Conservation (phyloP, 2,797 vertebrate genomes). For the Eupleurogrammus muticus region DNA sequence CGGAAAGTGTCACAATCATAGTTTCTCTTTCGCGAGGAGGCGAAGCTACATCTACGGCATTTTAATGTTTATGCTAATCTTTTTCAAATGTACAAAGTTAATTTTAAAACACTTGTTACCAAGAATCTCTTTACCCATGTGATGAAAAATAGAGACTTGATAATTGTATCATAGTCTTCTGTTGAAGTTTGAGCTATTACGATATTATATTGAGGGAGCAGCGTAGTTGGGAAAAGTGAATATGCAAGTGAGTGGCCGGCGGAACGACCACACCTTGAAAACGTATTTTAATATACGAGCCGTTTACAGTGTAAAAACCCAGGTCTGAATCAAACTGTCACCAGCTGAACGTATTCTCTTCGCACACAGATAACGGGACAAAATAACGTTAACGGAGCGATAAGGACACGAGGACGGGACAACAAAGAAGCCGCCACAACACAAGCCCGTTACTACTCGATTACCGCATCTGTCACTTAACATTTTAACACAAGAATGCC, state of each 20-base stretch:
- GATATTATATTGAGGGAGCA: neutral
- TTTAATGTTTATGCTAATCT: neutral
- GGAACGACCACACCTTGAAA: neutral
- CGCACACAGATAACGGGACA: neutral
- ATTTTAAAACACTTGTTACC: accelerated
- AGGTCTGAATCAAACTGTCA: neutral
- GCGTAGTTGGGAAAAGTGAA: neutral
- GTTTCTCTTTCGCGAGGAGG: neutral
- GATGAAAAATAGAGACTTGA: accelerated
- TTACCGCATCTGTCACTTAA: neutral
- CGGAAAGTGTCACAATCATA: neutral
- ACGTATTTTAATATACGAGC: too few species aligned
- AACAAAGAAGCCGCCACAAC: slow-evolving; percentile 76
- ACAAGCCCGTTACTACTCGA: neutral
- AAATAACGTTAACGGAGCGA: slow-evolving; percentile 20
- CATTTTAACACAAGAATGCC: too few species aligned
- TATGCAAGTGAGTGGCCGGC: neutral
- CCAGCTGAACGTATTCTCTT: neutral
- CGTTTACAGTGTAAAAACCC: accelerated
- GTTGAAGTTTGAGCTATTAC: too few species aligned
- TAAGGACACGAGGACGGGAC: slow-evolving; percentile 74
- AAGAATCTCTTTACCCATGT: neutral
- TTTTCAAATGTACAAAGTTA: accelerated
- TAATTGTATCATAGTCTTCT: neutral
- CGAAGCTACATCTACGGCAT: accelerated